Evolutionary conservation across 1,140 invertebrate species (phyloP).

Genomic region (Ectropis grisescens): DNA sequence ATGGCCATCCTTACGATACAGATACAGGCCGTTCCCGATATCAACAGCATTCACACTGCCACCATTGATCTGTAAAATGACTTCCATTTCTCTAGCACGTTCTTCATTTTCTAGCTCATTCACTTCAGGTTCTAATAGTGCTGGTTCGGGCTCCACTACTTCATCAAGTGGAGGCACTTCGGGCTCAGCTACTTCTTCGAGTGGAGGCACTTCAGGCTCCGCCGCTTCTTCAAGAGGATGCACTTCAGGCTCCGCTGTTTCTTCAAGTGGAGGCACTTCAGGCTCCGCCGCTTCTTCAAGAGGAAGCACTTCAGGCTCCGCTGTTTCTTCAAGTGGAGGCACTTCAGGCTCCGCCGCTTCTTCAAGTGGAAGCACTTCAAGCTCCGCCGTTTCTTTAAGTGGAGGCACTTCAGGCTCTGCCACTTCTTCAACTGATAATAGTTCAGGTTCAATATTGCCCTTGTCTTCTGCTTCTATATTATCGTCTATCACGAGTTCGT

Average conservation of each 20-base stretch:
- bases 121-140: constrained; percentile 10
- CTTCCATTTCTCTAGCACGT: constrained; percentile 48
- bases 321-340: not conserved
- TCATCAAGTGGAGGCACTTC: no score
- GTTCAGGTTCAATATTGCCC: constrained; percentile 19
- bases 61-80: constrained; percentile 62
- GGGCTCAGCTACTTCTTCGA: no score
- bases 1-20: constrained; percentile 55
- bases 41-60: constrained; percentile 65
- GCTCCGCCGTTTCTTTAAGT: no score
- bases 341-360: constrained; percentile 4
- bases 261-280: no score
- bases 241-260: constrained; percentile 5
- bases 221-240: constrained; percentile 14
- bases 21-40: constrained; percentile 62
- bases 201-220: no score
- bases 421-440: constrained; percentile 14
- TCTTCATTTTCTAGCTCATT: constrained; percentile 26
- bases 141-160: constrained; percentile 5
- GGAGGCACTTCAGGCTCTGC: no score
- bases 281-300: no score
- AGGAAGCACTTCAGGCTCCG: constrained; percentile 20
- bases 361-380: constrained; percentile 9
- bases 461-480: constrained; percentile 40
- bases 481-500: constrained; percentile 66